phyloP scores from a whole-genome alignment of 92 coral and sea anemone genomes.

The Muricea muricata region DNA sequence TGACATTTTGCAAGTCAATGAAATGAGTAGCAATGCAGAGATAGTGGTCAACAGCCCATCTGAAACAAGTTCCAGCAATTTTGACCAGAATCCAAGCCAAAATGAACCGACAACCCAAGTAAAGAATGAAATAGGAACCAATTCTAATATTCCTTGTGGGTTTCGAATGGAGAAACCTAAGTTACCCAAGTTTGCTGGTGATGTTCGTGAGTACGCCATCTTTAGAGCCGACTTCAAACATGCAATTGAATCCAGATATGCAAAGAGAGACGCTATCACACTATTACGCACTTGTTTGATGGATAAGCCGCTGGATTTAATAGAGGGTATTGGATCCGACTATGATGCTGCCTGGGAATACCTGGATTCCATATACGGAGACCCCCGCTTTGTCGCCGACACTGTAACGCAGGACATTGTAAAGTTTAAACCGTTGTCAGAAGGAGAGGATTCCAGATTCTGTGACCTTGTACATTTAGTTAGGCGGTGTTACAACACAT shows the following conservation, averaged over 20 bases:
- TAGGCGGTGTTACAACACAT: no score
- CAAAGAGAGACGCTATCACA: constrained; percentile 66
- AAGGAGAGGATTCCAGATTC: constrained; percentile 68
- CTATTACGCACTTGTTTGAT: constrained; percentile 61
- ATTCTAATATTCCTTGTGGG: background rate
- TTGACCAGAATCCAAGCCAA: background rate
- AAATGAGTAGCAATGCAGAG: background rate
- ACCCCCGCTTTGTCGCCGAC: no score
- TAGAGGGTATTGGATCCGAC: constrained; percentile 70
- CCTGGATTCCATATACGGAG: constrained; percentile 70
- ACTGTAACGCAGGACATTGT: constrained; percentile 68
- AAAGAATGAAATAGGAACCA: background rate
- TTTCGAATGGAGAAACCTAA: constrained; percentile 51
- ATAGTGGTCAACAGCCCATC: background rate
- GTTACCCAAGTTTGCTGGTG: constrained; percentile 71
- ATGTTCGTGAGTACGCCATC: constrained; percentile 65
- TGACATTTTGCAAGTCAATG: background rate
- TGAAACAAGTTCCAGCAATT: no score
- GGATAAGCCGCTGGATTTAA: constrained; percentile 67
- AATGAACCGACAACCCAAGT: background rate
- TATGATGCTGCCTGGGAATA: constrained; percentile 71
- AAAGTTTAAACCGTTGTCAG: constrained; percentile 57
- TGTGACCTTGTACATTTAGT: no score
- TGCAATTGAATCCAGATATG: constrained; percentile 57
- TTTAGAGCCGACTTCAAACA: constrained; percentile 72